These are phyloP conservation scores for Todus mexicanus DNA, from an alignment of 2,797 vertebrate species.

Conservation along the genomic window DNA sequence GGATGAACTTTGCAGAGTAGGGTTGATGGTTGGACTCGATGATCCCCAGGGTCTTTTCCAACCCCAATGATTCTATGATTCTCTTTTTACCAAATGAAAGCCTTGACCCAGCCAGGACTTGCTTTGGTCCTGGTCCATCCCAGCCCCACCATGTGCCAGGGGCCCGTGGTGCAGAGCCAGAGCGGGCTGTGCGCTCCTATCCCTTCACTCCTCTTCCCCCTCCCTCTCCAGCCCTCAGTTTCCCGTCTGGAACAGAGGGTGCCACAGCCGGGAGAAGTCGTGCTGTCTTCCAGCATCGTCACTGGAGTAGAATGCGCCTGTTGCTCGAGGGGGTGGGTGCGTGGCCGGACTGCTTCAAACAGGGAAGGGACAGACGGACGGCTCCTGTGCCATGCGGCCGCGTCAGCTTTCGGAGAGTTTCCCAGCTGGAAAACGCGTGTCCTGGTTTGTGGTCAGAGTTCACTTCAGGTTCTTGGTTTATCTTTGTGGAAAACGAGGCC, in stretches of 20 bases:
- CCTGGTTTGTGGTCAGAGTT: background rate
- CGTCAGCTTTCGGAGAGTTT: background rate
- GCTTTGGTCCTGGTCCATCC: background rate
- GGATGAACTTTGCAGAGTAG: no score
- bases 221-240: background rate
- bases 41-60: no score
- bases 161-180: background rate
- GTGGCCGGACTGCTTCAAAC: background rate
- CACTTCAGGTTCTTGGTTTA: background rate
- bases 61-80: no score
- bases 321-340: background rate
- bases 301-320: background rate
- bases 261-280: background rate
- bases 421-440: background rate
- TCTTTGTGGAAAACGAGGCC: background rate
- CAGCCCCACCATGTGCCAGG: accelerated
- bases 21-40: no score
- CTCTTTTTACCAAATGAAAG: no score
- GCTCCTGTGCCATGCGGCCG: background rate
- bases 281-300: background rate
- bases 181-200: background rate
- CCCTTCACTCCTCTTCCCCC: no score
- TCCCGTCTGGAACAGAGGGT: background rate
- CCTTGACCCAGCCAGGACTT: background rate
- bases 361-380: background rate